Conservation (phyloP, 2,113 vertebrate genomes). For the Sinocyclocheilus grahami region DNA sequence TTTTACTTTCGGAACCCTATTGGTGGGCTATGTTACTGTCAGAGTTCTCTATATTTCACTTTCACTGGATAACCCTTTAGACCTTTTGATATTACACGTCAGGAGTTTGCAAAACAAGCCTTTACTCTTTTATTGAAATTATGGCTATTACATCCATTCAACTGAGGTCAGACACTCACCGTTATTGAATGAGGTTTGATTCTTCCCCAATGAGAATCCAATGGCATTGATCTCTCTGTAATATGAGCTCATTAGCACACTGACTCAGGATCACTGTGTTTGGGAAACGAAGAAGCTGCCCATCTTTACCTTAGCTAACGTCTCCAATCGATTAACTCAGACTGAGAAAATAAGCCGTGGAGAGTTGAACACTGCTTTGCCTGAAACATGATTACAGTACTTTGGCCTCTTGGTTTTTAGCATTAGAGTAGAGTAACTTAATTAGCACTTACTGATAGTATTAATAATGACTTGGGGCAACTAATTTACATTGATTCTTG, state of each 20-base stretch:
- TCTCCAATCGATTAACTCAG: conserved; percentile 85
- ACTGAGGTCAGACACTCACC: conserved; percentile 60
- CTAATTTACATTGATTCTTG: conserved; percentile 67
- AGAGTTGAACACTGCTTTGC: conserved; percentile 81
- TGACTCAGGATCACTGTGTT: conserved; percentile 80
- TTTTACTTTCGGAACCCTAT: background rate
- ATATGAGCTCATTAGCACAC: conserved; percentile 87
- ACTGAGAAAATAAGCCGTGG: conserved; percentile 80
- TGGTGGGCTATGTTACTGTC: background rate
- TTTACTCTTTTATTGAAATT: conserved; percentile 52
- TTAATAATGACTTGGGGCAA: conserved; percentile 65
- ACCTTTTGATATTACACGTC: conserved; percentile 46
- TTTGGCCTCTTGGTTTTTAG: conserved; percentile 75
- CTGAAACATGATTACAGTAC: conserved; percentile 77
- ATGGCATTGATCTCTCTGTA: conserved; percentile 81
- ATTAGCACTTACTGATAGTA: conserved; percentile 63
- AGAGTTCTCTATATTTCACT: background rate
- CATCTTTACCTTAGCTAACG: conserved; percentile 84
- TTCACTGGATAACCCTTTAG: conserved; percentile 18
- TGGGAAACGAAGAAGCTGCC: conserved; percentile 82
- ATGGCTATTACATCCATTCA: conserved; percentile 49
- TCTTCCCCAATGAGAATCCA: conserved; percentile 59
- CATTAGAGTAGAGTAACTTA: conserved; percentile 73
- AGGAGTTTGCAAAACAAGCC: conserved; percentile 57
- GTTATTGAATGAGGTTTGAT: conserved; percentile 60